A percentile compares a stretch with the other conserved stretches of the same genome.
These are phyloP conservation scores for Phymatocera aterrima DNA, from an alignment of 2,888 invertebrate genomes.

Conservation along the genomic window DNA sequence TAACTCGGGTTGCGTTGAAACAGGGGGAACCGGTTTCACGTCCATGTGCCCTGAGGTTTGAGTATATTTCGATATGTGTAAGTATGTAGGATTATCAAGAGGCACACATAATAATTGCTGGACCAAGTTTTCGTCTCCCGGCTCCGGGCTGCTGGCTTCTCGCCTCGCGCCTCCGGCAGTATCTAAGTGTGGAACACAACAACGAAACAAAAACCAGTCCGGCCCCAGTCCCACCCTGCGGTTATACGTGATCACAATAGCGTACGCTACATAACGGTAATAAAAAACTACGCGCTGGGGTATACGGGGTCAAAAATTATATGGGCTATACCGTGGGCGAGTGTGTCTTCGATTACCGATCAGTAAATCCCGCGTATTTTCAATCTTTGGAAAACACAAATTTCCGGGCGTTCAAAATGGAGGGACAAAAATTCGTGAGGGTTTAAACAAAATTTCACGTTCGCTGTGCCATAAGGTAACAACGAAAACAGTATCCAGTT, in stretches of 20 bases:
- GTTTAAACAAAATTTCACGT: too few species aligned
- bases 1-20: background rate
- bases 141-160: background rate
- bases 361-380: too few species aligned
- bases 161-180: constrained; percentile 18
- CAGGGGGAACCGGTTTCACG: constrained; percentile 7
- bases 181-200: too few species aligned
- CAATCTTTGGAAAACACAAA: too few species aligned
- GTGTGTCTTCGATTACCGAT: background rate
- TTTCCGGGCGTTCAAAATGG: too few species aligned
- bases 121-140: constrained; percentile 16
- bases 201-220: constrained; percentile 38
- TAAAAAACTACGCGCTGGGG: constrained; percentile 27
- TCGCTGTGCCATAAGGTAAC: too few species aligned
- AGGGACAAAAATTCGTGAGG: too few species aligned
- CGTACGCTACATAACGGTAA: constrained; percentile 30
- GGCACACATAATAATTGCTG: constrained; percentile 13
- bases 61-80: background rate
- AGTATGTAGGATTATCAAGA: background rate
- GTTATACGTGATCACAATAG: constrained; percentile 41
- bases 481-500: too few species aligned
- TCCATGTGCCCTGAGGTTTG: background rate
- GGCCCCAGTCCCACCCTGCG: background rate
- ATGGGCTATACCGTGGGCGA: background rate
- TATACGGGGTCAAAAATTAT: constrained; percentile 1